Evolutionary conservation across 2,797 vertebrate genomes (phyloP).

Genomic region (Antennarius maculatus): DNA sequence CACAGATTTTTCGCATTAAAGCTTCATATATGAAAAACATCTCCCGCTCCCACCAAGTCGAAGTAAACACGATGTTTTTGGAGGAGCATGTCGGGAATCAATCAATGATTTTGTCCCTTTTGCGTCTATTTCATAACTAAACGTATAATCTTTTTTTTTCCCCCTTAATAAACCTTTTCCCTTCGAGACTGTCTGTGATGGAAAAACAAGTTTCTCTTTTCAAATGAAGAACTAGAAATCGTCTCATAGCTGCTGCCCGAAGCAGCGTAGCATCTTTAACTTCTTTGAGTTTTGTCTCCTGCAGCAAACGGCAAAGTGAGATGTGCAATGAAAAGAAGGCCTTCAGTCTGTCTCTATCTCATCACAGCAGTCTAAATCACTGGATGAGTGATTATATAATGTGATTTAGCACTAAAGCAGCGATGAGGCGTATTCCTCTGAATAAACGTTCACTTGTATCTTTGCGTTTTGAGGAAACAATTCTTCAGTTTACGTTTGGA

Average conservation of each 20-base stretch:
- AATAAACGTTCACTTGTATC: slow-evolving; percentile 28
- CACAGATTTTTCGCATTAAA: slow-evolving; percentile 8
- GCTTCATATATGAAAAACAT: slow-evolving; percentile 4
- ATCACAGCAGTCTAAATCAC: slow-evolving; percentile 12
- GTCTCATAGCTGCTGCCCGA: not conserved
- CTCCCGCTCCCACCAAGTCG: slow-evolving; percentile 3
- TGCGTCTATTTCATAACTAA: slow-evolving; percentile 23
- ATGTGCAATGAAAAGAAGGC: slow-evolving; percentile 45
- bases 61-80: slow-evolving; percentile 28
- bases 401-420: slow-evolving; percentile 42
- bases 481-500: slow-evolving; percentile 59
- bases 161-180: not conserved
- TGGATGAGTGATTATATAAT: slow-evolving; percentile 21
- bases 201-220: slow-evolving; percentile 1
- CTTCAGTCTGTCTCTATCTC: slow-evolving; percentile 8
- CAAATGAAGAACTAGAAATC: not conserved
- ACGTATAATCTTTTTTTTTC: not conserved
- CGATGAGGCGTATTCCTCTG: slow-evolving; percentile 15
- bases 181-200: not conserved
- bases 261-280: slow-evolving; percentile 14
- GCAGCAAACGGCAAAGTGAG: slow-evolving; percentile 32
- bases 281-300: slow-evolving; percentile 47
- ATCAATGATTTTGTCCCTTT: slow-evolving; percentile 6
- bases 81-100: not conserved
- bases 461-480: slow-evolving; percentile 60